Percentiles rank a stretch among this genome's conserved stretches.
Conservation (phyloP, 1,140 invertebrate species). For the Tenebrio molitor region DNA sequence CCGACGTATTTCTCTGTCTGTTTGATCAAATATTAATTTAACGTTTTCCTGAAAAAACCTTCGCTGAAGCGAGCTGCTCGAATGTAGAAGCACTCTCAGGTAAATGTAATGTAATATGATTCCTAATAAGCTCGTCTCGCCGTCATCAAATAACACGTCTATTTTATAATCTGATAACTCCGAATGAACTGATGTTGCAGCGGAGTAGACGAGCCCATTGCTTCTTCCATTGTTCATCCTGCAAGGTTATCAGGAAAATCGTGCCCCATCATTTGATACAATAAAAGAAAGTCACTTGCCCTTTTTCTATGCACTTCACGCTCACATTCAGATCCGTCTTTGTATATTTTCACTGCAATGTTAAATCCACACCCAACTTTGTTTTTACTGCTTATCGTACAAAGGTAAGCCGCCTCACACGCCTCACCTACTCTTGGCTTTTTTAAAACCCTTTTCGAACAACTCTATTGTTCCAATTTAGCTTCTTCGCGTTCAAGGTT, state of each 20-base stretch:
- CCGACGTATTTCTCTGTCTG: slow-evolving; percentile 9
- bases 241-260: background rate
- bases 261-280: slow-evolving; percentile 14
- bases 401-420: too few species aligned
- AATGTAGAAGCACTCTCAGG: slow-evolving; percentile 29
- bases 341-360: too few species aligned
- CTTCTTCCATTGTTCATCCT: slow-evolving; percentile 12
- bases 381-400: too few species aligned
- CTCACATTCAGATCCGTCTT: too few species aligned
- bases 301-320: too few species aligned
- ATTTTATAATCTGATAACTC: slow-evolving; percentile 36
- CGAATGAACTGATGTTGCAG: slow-evolving; percentile 24
- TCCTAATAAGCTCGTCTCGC: slow-evolving; percentile 39
- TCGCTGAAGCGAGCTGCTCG: slow-evolving; percentile 28
- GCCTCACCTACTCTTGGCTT: too few species aligned
- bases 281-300: too few species aligned
- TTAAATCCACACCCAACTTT: too few species aligned
- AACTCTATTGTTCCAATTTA: too few species aligned
- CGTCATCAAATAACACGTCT: slow-evolving; percentile 40
- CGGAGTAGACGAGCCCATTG: slow-evolving; percentile 22
- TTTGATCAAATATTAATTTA: slow-evolving; percentile 41
- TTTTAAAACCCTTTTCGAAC: too few species aligned
- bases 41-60: slow-evolving; percentile 22
- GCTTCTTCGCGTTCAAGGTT: too few species aligned
- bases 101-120: slow-evolving; percentile 38